Evolutionary conservation across 2,888 invertebrate genomes (phyloP).

Genomic region (Patella depressa): DNA sequence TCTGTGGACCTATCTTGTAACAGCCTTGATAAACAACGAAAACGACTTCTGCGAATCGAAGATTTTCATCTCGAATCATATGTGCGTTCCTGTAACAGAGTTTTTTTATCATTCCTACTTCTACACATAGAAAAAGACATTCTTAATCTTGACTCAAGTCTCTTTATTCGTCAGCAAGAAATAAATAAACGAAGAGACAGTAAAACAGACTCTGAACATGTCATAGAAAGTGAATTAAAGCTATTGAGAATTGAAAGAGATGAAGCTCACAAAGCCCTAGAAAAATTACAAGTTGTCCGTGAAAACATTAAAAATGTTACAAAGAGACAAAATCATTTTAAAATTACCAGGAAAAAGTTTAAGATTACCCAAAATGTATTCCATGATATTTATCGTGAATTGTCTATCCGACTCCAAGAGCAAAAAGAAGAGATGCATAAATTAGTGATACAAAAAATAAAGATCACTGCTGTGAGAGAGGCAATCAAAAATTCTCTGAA

Average conservation of each 20-base stretch:
- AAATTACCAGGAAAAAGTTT: conserved; percentile 32
- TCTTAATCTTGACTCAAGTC: conserved; percentile 34
- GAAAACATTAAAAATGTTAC: conserved; percentile 58
- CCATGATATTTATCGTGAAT: conserved; percentile 56
- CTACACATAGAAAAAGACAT: conserved; percentile 56
- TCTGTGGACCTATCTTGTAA: conserved; percentile 45
- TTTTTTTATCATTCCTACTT: conserved; percentile 46
- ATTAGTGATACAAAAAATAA: conserved; percentile 53
- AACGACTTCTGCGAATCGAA: conserved; percentile 41
- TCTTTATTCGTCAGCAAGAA: conserved; percentile 45
- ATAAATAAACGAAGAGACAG: conserved; percentile 46
- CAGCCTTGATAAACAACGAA: conserved; percentile 45
- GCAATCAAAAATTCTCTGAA: conserved; percentile 47
- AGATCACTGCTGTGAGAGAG: conserved; percentile 60
- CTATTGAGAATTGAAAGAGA: conserved; percentile 44
- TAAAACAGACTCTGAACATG: conserved; percentile 11
- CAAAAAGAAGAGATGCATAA: conserved; percentile 49
- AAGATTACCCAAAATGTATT: conserved; percentile 43
- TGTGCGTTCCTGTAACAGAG: conserved; percentile 40
- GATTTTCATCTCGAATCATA: conserved; percentile 45
- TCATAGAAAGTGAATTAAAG: conserved; percentile 29
- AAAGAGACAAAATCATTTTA: conserved; percentile 34
- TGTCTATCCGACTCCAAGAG: conserved; percentile 40
- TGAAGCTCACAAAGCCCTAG: conserved; percentile 37
- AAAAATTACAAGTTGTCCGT: conserved; percentile 44